Conservation (phyloP, 2,888 invertebrate species). For the Scrobipalpa costella region DNA sequence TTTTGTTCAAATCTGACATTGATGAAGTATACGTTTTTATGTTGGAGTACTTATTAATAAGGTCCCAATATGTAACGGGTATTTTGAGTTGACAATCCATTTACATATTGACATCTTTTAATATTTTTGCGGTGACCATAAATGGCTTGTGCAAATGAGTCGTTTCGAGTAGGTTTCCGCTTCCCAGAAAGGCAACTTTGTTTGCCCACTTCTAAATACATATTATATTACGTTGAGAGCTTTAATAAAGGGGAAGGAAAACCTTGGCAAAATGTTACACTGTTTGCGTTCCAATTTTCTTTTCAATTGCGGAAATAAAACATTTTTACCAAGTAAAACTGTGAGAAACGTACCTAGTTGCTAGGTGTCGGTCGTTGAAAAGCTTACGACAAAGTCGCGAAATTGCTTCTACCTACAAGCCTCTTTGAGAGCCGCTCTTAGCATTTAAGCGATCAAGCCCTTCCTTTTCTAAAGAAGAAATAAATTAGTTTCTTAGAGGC, state of each 20-base stretch:
- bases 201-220: neutral
- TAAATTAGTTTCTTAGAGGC: neutral
- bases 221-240: neutral
- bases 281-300: neutral
- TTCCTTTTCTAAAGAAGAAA: conserved; percentile 27
- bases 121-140: conserved; percentile 12
- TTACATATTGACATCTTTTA: conserved; percentile 21
- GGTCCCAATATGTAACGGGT: neutral
- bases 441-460: conserved; percentile 35
- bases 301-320: conserved; percentile 12
- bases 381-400: conserved; percentile 38
- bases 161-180: neutral
- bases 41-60: neutral
- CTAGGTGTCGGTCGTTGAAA: conserved; percentile 40
- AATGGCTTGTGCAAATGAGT: conserved; percentile 15
- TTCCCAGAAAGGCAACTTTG: conserved; percentile 12
- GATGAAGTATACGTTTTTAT: conserved; percentile 10
- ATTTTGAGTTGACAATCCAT: conserved; percentile 7
- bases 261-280: neutral
- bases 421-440: conserved; percentile 31
- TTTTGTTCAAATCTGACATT: conserved; percentile 23
- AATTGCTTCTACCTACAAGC: conserved; percentile 38
- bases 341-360: conserved; percentile 39
- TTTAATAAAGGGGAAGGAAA: neutral
- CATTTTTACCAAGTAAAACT: conserved; percentile 1